phyloP scores from a whole-genome alignment of 1,140 invertebrate genomes.

The Drosophila ananassae region DNA sequence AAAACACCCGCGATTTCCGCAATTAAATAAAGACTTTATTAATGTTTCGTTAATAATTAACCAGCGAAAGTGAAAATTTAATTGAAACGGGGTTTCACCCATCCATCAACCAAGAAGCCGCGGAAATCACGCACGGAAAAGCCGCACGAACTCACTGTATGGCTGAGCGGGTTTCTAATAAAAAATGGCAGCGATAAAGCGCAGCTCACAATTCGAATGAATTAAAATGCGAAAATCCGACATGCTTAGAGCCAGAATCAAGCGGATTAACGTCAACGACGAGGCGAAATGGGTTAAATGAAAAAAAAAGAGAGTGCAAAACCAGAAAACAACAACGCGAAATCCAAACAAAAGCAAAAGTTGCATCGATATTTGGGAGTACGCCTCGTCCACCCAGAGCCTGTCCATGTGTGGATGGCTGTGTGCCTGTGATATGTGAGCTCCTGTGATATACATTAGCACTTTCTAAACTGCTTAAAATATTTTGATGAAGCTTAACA shows the following conservation, averaged over 20 bases:
- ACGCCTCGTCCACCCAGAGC: neutral
- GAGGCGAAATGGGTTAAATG: conserved; percentile 7
- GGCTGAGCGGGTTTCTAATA: neutral
- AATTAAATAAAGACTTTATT: conserved; percentile 21
- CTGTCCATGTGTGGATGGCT: neutral
- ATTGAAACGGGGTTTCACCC: conserved; percentile 9
- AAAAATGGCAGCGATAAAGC: conserved; percentile 13
- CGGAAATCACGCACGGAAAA: conserved; percentile 8
- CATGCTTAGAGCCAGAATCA: conserved; percentile 58
- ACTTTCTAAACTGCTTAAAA: conserved; percentile 79
- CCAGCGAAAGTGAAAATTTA: conserved; percentile 9
- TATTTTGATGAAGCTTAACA: conserved; percentile 75
- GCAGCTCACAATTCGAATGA: conserved; percentile 53
- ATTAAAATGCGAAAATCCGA: conserved; percentile 61
- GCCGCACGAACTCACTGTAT: neutral
- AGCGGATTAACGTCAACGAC: conserved; percentile 49
- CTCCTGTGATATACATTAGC: conserved; percentile 48
- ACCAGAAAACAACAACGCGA: conserved; percentile 7
- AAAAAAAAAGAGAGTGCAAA: conserved; percentile 19
- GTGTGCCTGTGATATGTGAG: conserved; percentile 60
- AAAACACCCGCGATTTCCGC: neutral
- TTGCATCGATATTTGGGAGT: conserved; percentile 27
- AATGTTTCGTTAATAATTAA: conserved; percentile 24
- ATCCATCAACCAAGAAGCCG: conserved; percentile 29
- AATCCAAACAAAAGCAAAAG: conserved; percentile 41